These are phyloP conservation scores for Nesogale talazaci DNA, from an alignment of 2,113 vertebrate genomes.

Conservation along the genomic window DNA sequence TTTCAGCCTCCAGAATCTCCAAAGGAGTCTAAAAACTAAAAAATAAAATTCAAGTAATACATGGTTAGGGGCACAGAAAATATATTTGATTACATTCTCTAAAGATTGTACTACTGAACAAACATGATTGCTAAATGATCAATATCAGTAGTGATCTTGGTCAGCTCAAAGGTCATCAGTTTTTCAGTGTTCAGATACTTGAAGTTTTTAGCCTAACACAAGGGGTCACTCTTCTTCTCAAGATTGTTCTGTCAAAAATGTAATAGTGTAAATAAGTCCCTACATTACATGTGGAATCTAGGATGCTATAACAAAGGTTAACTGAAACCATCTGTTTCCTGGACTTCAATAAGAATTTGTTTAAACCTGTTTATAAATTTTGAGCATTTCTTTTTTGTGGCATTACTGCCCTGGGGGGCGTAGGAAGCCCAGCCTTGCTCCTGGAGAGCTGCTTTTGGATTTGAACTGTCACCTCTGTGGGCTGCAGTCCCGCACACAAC, in stretches of 20 bases:
- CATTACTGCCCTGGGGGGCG: no score
- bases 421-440: no score
- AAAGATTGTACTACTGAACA: not conserved
- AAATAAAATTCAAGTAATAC: not conserved
- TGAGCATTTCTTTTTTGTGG: no score
- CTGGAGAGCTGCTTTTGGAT: no score
- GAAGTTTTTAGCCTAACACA: not conserved
- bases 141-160: not conserved
- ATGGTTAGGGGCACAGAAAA: not conserved
- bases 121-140: not conserved
- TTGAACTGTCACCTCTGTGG: no score
- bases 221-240: not conserved
- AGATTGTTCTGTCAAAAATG: not conserved
- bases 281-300: not conserved
- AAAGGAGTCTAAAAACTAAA: not conserved
- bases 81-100: conserved; percentile 19
- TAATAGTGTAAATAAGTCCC: not conserved
- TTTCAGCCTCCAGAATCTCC: conserved; percentile 1
- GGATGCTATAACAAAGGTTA: not conserved
- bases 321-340: not conserved
- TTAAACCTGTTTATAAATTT: conserved; percentile 40
- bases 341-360: not conserved
- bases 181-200: not conserved
- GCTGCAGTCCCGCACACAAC: no score
- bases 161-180: not conserved